phyloP scores from a whole-genome alignment of 2,113 vertebrate species.

The Phaethon lepturus region DNA sequence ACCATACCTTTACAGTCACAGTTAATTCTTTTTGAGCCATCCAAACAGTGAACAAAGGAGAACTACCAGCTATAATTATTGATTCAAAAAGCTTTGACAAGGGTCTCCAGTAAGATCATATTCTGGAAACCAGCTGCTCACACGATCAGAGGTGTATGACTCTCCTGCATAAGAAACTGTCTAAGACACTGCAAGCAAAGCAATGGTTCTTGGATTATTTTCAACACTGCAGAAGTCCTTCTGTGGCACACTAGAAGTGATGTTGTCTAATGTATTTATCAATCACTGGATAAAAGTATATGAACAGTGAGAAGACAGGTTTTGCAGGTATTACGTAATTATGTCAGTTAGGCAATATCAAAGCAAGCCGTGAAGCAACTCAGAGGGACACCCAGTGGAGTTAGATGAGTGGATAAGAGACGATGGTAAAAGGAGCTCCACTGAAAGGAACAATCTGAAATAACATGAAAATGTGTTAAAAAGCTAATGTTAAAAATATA shows the following conservation, averaged over 20 bases:
- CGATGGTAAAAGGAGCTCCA: background rate
- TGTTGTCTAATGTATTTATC: background rate
- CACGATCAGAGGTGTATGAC: background rate
- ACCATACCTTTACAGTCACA: rapidly evolving
- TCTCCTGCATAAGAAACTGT: background rate
- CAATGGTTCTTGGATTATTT: background rate
- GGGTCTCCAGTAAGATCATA: background rate
- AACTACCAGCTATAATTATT: background rate
- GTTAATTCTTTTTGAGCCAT: background rate
- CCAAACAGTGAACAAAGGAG: background rate
- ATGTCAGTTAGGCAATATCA: background rate
- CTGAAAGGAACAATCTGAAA: background rate
- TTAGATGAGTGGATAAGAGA: background rate
- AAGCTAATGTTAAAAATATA: background rate
- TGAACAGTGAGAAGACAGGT: background rate
- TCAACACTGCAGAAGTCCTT: background rate
- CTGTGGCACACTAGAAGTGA: background rate
- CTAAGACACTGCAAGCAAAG: background rate
- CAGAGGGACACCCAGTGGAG: background rate
- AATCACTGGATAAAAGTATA: background rate
- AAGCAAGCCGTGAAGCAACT: background rate
- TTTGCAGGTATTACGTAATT: background rate
- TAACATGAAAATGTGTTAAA: background rate
- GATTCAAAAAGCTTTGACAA: background rate
- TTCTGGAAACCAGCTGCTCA: background rate